A percentile compares a stretch with the other conserved stretches of the same genome.
These are phyloP conservation scores for Morpho helenor DNA, from an alignment of 2,888 invertebrate species.

Conservation along the genomic window DNA sequence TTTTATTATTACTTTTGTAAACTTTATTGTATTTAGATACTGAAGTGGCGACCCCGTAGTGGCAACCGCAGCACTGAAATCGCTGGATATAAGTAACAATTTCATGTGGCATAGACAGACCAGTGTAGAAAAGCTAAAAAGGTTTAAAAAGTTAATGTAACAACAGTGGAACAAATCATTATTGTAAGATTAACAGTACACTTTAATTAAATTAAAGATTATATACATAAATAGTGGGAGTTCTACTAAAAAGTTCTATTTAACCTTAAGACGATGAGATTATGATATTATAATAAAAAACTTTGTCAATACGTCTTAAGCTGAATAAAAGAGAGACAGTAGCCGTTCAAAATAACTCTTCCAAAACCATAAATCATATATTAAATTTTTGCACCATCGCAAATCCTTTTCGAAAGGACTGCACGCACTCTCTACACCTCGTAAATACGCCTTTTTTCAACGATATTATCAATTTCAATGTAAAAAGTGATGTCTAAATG, in stretches of 20 bases:
- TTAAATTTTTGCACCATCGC: slow-evolving; percentile 27
- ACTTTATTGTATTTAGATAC: too few species aligned
- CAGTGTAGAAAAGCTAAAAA: too few species aligned
- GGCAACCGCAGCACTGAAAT: too few species aligned
- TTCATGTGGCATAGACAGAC: too few species aligned
- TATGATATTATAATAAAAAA: slow-evolving; percentile 25
- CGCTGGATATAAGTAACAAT: too few species aligned
- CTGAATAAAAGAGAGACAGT: slow-evolving; percentile 34
- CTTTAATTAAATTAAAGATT: slow-evolving; percentile 26
- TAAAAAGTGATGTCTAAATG: slow-evolving; percentile 38
- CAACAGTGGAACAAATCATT: slow-evolving; percentile 1
- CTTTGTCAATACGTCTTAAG: slow-evolving; percentile 28
- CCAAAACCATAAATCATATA: slow-evolving; percentile 37
- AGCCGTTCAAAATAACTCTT: slow-evolving; percentile 30
- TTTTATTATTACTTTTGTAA: too few species aligned
- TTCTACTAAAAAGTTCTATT: neutral
- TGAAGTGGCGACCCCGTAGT: too few species aligned
- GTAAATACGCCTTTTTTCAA: slow-evolving; percentile 22
- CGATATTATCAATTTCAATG: slow-evolving; percentile 28
- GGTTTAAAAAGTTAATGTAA: too few species aligned
- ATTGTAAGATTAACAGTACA: slow-evolving; percentile 19
- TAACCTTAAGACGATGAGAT: slow-evolving; percentile 27
- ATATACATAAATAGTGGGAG: neutral
- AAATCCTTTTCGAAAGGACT: slow-evolving; percentile 25
- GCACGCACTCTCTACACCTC: slow-evolving; percentile 25